Evolutionary conservation across 2,113 vertebrate species (phyloP).

Genomic region (Mystacornis crossleyi): DNA sequence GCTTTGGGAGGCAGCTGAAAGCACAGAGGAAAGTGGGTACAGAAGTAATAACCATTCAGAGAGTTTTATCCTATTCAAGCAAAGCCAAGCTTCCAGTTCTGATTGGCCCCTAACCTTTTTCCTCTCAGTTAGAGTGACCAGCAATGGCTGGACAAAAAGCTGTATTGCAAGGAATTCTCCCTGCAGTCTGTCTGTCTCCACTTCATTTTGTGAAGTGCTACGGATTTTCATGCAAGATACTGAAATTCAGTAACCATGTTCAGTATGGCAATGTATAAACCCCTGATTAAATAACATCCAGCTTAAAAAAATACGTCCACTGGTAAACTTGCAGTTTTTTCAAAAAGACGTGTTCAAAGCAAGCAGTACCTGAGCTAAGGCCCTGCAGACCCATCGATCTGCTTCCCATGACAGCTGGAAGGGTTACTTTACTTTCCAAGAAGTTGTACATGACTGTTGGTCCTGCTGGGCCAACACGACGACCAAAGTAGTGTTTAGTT

Average conservation of each 20-base stretch:
- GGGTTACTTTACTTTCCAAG: not conserved
- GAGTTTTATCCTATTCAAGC: not conserved
- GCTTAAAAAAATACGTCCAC: not conserved
- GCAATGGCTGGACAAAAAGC: not conserved
- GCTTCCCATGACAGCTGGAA: not conserved
- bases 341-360: not conserved
- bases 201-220: not conserved
- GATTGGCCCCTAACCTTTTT: not conserved
- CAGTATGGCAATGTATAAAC: not conserved
- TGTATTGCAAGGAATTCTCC: not conserved
- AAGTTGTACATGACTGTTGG: not conserved
- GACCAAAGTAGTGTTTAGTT: not conserved
- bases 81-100: not conserved
- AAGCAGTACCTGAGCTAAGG: not conserved
- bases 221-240: not conserved
- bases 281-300: not conserved
- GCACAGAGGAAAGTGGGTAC: not conserved
- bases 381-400: not conserved
- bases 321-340: not conserved
- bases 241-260: not conserved
- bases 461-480: not conserved
- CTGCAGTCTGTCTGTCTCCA: not conserved
- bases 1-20: not conserved
- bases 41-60: not conserved
- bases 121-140: not conserved